Evolutionary conservation across 2,113 vertebrate species (phyloP), one percentile per base, ranked within the genome.

Genomic region (Tachycineta bicolor): DNA sequence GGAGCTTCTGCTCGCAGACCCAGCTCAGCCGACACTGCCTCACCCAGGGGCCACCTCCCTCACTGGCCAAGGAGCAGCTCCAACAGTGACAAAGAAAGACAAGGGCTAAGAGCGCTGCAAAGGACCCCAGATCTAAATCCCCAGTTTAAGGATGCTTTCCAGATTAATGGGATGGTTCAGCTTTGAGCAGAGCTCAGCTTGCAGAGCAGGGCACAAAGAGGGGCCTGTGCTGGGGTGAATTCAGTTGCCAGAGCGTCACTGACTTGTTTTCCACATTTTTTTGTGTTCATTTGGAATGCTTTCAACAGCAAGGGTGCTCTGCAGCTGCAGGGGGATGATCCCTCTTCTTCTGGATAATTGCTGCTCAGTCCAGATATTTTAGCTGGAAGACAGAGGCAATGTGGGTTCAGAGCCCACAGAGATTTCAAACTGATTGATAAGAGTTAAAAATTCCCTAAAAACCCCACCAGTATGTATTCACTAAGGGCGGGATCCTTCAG

Each of bases 151-250:
- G 23, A 8, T 29, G 25, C 31, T 17, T 9, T 62, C 15, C 52
- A n/a, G 11, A 25, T 50, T 20, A 19, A 22, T 9, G 41, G 46
- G 18, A 9, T 20, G n/a, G 3, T 17, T 19, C 11, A 0, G 4
- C 12, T 31, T n/a, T 1, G 1, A 23, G 4, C n/a, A 41, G 74
- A 84, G 70, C 34, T 80, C 58, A 46, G 18, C 41, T 50, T 37
- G 7, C 41, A 58, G 39, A 63, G 1, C n/a, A 41, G n/a, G 33
- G 31, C 64, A 53, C 29, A 46, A 20, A 68, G 21, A 37, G 79
- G 41, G 19, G 9, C 11, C 14, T 65, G 11, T 24, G 34, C 14
- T 58, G 17, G 21, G 37, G 14, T 56, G 11, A 47, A 17, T 29
- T 69, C 0, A 1, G 23, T 23, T 58, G 18, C 21, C 24, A 12